Base-by-base conservation (phyloP, 2,113 vertebrate species). In the Oreocharis arfaki region DNA sequence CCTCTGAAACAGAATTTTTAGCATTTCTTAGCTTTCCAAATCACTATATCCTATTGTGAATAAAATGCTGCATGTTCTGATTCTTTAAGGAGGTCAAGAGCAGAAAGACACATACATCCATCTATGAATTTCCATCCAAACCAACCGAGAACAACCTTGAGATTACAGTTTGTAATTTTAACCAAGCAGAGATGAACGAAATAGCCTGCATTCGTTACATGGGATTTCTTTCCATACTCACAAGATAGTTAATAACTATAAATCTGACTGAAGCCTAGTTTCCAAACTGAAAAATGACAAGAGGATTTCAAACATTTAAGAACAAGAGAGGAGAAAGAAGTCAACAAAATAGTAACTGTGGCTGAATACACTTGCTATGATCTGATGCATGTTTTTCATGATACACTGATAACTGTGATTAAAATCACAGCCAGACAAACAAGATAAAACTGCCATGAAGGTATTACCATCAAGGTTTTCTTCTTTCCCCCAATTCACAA, bases 1-100 rank as follows among this genome's bases (percentile, higher is more conserved):
- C 32, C 50, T 68, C 70, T 74, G 55, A 89, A 93, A 90, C 12
- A 5, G 37, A 90, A 53, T 92, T 52, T 88, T 75, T 21, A 74
- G 64, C 24, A 24, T 68, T 71, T 86, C 42, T 84, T 77, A 92
- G 60, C 75, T 84, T 87, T 94, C 44, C 32, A 84, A 81, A 87
- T 84, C 33, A 27, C 61, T 89, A 10, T 49, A 75, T 74, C 44
- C 41, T 68, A 16, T 8, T 75, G 69, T 92, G 71, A 84, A 60
- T 64, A 90, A 86, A 81, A 87, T 1, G 2, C 30, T 90, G 18
- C 16, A 53, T 3, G 23, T 30, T 37, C 41, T 78, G 60, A 81
- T 73, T 93, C 32, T 84, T 88, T 56, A 80, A 80, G 39, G 50
- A 96, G n/a, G 50, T 71, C 87, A 84, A 93, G 92, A 71, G 60